phyloP scores from a whole-genome alignment of 2,113 vertebrate genomes.

The Petaurus breviceps region DNA sequence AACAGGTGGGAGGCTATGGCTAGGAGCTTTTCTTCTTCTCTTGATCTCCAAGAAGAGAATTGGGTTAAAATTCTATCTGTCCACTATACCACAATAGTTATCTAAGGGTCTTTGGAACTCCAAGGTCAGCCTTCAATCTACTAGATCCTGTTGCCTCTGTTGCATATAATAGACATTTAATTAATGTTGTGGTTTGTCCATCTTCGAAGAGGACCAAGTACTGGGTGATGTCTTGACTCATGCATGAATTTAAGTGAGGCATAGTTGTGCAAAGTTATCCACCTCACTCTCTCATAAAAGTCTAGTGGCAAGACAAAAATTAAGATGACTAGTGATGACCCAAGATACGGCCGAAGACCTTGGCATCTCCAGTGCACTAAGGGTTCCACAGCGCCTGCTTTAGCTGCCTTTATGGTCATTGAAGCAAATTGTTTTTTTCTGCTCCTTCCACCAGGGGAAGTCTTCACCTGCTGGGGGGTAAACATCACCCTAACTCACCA shows the following conservation, averaged over 20 bases:
- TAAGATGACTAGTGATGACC: neutral
- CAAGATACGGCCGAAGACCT: neutral
- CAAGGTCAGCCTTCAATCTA: neutral
- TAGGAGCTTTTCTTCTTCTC: neutral
- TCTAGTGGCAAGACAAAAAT: neutral
- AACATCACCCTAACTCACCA: neutral
- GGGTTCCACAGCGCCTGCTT: neutral
- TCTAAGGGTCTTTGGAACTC: neutral
- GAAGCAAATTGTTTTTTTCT: neutral
- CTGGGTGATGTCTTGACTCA: too few species aligned
- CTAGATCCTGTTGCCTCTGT: neutral
- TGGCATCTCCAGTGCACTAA: neutral
- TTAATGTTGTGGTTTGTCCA: neutral
- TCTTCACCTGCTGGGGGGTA: neutral
- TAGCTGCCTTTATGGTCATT: neutral
- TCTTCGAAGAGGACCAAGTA: too few species aligned
- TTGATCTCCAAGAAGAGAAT: neutral
- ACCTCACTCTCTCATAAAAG: neutral
- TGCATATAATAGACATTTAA: neutral
- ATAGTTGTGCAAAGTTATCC: neutral
- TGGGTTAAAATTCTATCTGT: neutral
- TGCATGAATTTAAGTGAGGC: too few species aligned
- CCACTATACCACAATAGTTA: neutral
- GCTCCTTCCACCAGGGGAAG: neutral
- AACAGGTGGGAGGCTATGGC: neutral